Evolutionary conservation across 2,888 invertebrate genomes (phyloP), one percentile per base, ranked within the genome.

Genomic region (Escarpia spicata): DNA sequence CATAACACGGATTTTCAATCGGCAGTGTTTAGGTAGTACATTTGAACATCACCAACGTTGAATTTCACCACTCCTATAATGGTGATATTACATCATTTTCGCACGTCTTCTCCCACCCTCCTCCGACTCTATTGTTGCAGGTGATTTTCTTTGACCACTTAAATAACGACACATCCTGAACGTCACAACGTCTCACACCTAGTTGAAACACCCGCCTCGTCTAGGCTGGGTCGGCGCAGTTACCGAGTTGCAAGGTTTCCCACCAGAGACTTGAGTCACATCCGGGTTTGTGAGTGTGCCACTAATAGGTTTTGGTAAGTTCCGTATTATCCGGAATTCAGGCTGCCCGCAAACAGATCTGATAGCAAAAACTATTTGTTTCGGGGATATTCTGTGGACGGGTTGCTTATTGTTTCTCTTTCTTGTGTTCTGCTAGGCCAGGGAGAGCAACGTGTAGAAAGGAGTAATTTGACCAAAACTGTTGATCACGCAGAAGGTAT

Each of bases 81-180:
- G 75, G n/a, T 75, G n/a, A 75, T 26, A 75, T 75, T 75, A 26
- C 19, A 3, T 26, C 75, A 75, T 26, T 26, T 4, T n/a, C 3
- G 75, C 75, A n/a, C 75, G 6, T 52, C 26, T 75, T 75, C 75
- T 19, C 75, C 15, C 75, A 75, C 75, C 52, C 52, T 52, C 52
- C 52, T 12, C 9, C 3, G 75, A 26, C 26, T 75, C 19, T 26
- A 10, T 75, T 75, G 26, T 26, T 75, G 75, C 75, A 75, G 75
- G 75, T 75, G 75, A 52, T 75, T n/a, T 26, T 75, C 75, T 75
- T 26, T 75, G 75, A 75, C 15, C 3, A 75, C 75, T 75, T 75
- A 75, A 75, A n/a, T 75, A 75, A 75, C 75, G 26, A 15, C 75
- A 75, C 75, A 75, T 75, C 75, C 75, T 75, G 75, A 75, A 75